Conservation (phyloP, 1,140 invertebrate genomes). For the Heliconius nattereri region DNA sequence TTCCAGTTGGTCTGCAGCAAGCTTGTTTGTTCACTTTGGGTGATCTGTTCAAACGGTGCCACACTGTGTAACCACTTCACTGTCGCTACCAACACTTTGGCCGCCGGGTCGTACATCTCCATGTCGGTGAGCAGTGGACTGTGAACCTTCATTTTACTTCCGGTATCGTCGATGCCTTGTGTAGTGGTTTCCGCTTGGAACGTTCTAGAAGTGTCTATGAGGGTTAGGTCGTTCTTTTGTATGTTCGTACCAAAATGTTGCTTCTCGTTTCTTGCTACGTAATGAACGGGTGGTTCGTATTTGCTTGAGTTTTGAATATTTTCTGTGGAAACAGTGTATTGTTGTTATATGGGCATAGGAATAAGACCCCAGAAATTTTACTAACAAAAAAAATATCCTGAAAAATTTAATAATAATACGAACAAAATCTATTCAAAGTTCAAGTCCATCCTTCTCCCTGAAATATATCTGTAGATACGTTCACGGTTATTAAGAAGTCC, state of each 20-base stretch:
- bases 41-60: conserved; percentile 88
- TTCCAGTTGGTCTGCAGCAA: conserved; percentile 91
- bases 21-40: conserved; percentile 86
- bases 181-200: conserved; percentile 20
- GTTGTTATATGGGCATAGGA: neutral
- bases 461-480: no score
- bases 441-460: no score
- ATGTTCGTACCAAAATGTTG: neutral
- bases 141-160: conserved; percentile 23
- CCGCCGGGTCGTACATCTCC: conserved; percentile 86
- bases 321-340: neutral
- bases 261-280: conserved; percentile 12
- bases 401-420: no score
- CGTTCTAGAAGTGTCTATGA: neutral
- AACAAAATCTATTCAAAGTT: no score
- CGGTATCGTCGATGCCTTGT: conserved; percentile 26
- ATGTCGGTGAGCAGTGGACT: conserved; percentile 13
- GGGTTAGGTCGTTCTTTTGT: neutral
- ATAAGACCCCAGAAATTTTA: no score
- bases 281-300: neutral
- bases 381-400: no score
- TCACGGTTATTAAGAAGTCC: no score
- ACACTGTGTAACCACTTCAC: conserved; percentile 90
- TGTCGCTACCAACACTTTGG: conserved; percentile 88
- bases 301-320: neutral